phyloP scores from a whole-genome alignment of 2,888 invertebrate species.

The Ectemnius lituratus region DNA sequence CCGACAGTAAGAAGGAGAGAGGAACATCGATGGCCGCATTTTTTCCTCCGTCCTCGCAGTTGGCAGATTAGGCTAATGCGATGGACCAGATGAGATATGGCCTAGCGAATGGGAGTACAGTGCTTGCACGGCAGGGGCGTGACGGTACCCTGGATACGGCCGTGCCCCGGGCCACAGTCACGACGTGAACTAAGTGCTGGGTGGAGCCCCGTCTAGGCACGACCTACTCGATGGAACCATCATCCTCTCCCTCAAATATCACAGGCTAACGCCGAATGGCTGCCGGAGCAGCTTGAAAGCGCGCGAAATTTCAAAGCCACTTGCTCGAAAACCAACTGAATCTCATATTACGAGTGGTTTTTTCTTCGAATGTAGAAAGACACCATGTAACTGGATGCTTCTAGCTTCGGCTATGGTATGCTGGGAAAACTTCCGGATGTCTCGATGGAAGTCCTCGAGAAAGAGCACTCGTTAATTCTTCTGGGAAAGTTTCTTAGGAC shows the following conservation, averaged over 20 bases:
- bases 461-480: too few species aligned
- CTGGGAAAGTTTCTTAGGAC: too few species aligned
- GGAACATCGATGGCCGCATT: conserved; percentile 75
- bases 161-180: conserved; percentile 79
- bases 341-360: too few species aligned
- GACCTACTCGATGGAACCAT: conserved; percentile 77
- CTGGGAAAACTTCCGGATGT: too few species aligned
- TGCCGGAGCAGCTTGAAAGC: conserved; percentile 60
- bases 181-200: conserved; percentile 81
- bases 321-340: neutral
- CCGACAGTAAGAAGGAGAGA: conserved; percentile 26
- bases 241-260: conserved; percentile 69
- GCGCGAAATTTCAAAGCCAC: conserved; percentile 66
- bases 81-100: conserved; percentile 77
- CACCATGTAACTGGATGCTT: too few species aligned
- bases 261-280: conserved; percentile 70
- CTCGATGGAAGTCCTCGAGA: too few species aligned
- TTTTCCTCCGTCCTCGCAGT: conserved; percentile 62
- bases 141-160: conserved; percentile 81
- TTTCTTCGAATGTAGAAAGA: too few species aligned
- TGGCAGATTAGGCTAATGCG: conserved; percentile 78
- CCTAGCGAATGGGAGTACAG: conserved; percentile 78
- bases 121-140: conserved; percentile 78
- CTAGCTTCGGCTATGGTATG: too few species aligned
- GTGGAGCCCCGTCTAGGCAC: conserved; percentile 77